Evolutionary conservation across 2,113 vertebrate genomes (phyloP), one percentile per base, ranked within the genome.

Genomic region (Rhinoptilus africanus): DNA sequence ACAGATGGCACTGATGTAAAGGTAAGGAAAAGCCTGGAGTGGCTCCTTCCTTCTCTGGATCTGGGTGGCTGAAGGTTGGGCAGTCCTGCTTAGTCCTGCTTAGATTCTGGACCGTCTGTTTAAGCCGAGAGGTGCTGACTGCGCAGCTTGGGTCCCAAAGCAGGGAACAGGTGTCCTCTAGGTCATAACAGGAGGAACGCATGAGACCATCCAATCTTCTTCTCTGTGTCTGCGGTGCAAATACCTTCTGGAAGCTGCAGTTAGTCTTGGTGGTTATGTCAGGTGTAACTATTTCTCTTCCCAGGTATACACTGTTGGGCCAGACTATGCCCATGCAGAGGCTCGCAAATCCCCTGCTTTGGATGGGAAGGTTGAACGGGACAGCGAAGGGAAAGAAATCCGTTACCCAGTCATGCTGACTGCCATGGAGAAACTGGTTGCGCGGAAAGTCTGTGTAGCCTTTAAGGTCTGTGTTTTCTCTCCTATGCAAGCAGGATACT

Each of bases 1-100:
- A 99, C 99, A 2, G 99, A 99, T 66, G 99, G 99, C 92, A 99
- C 99, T 2, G 99, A 99, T 93, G 99, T 99, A 24, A 99, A 99
- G 99, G 99, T 99, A 97, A 94, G 94, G 84, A 79, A 77, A 64
- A 89, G 32, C 63, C 45, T 50, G 34, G 48, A 28, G 14, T 1
- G 16, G 11, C 37, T 78, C 60, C 14, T 24, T 67, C 64, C 37
- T 54, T 32, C 47, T n/a, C 30, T 66, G 66, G 53, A n/a, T 27
- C 18, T 45, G 63, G 62, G n/a, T 19, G 37, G 82, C 67, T 47
- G 57, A 34, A 28, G 23, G 24, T 11, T 79, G 20, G 12, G 53
- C 34, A 53, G 57, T 23, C 41, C 37, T 92, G 2, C 69, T 64
- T 51, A 50, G 74, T 54, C 51, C 51, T 59, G 0, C 54, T 50